Conservation (phyloP, 2,113 vertebrate genomes). For the Apus apus region DNA sequence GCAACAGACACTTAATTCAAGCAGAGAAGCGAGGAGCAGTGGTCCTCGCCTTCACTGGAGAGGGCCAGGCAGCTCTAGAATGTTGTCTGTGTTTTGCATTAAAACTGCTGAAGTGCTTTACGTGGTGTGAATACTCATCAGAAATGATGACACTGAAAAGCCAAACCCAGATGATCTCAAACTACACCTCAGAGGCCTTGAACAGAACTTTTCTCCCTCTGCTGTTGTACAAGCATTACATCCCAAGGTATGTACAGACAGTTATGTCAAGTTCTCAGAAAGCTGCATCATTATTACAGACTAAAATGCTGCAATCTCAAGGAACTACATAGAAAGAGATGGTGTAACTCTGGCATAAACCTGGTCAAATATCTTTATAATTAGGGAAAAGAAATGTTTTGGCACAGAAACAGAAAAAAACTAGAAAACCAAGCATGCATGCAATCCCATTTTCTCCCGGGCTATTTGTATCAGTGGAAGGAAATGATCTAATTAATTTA, state of each 20-base stretch:
- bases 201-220: not conserved
- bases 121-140: not conserved
- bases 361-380: not conserved
- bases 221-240: not conserved
- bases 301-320: not conserved
- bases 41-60: not conserved
- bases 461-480: not conserved
- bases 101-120: not conserved
- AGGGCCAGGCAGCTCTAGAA: not conserved
- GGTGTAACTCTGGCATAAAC: not conserved
- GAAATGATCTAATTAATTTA: conserved; percentile 48
- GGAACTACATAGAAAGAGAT: not conserved
- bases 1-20: not conserved
- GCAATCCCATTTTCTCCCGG: conserved; percentile 13
- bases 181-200: not conserved
- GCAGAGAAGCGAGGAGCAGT: not conserved
- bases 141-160: not conserved
- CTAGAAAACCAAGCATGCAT: not conserved
- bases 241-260: not conserved
- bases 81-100: not conserved
- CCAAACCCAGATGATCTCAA: not conserved
- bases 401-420: not conserved
- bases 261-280: not conserved
- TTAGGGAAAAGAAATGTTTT: not conserved
- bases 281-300: not conserved